These are phyloP conservation scores for Euglossa dilemma DNA, from an alignment of 1,140 invertebrate species.

Conservation along the genomic window DNA sequence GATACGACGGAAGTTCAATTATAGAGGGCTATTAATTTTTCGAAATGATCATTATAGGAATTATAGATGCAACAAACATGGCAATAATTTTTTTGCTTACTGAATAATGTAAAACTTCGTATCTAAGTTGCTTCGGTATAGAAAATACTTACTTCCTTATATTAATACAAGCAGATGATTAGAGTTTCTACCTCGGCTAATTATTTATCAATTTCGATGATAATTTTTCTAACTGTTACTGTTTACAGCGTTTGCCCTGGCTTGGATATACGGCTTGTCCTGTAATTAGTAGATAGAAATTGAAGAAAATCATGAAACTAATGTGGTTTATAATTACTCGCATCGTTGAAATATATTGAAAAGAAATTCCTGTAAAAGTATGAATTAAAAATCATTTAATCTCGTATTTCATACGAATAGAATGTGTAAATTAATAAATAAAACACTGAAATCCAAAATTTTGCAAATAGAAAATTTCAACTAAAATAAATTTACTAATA, in stretches of 20 bases:
- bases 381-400: too few species aligned
- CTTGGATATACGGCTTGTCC: background rate
- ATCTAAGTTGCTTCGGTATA: background rate
- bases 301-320: background rate
- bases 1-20: too few species aligned
- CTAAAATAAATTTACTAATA: too few species aligned
- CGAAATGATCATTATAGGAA: background rate
- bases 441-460: too few species aligned
- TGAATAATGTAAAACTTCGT: background rate
- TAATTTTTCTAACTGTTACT: conserved; percentile 1
- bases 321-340: background rate
- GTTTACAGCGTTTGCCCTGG: background rate
- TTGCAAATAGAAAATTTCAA: too few species aligned
- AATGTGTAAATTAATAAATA: too few species aligned
- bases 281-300: background rate
- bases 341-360: too few species aligned
- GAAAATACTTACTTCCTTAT: background rate
- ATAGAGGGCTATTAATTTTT: background rate
- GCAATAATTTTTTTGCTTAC: background rate
- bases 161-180: background rate
- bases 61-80: background rate
- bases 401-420: too few species aligned
- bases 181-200: background rate
- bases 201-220: background rate
- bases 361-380: too few species aligned